Percentiles rank a stretch among this genome's conserved stretches.
Conservation (phyloP, 2,888 invertebrate species). For the Drosophila hamatofila region DNA sequence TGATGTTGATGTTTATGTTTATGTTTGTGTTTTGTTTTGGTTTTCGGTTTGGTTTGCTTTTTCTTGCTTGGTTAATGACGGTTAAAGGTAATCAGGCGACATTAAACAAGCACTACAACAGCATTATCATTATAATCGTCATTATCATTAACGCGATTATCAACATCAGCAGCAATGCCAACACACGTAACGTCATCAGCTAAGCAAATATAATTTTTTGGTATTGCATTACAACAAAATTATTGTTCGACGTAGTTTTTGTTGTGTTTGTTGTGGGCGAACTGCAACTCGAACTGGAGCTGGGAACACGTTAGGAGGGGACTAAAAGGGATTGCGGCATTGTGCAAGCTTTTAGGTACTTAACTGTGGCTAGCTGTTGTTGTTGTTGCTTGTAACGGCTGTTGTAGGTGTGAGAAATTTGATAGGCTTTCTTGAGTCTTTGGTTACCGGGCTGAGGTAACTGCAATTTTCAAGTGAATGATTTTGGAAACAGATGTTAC, state of each 20-base stretch:
- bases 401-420: constrained; percentile 76
- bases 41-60: constrained; percentile 40
- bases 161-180: constrained; percentile 39
- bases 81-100: constrained; percentile 74
- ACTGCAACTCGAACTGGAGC: constrained; percentile 29
- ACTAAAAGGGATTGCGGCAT: constrained; percentile 19
- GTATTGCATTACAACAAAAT: constrained; percentile 80
- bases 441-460: constrained; percentile 48
- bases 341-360: constrained; percentile 74
- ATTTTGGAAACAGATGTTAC: constrained; percentile 39
- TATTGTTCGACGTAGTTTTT: constrained; percentile 49
- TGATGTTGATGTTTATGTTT: constrained; percentile 16
- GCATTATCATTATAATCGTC: constrained; percentile 37
- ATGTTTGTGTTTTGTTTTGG: constrained; percentile 44
- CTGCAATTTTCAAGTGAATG: constrained; percentile 65
- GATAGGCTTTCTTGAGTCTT: constrained; percentile 53
- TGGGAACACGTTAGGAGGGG: neutral
- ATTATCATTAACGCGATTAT: constrained; percentile 24
- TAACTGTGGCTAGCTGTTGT: constrained; percentile 45
- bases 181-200: constrained; percentile 60
- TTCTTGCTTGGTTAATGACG: constrained; percentile 57
- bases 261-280: constrained; percentile 28
- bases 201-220: constrained; percentile 68
- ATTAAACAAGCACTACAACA: constrained; percentile 67
- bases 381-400: constrained; percentile 8